These are phyloP conservation scores for Drosophila punjabiensis DNA, from an alignment of 1,140 invertebrate genomes.

Conservation along the genomic window DNA sequence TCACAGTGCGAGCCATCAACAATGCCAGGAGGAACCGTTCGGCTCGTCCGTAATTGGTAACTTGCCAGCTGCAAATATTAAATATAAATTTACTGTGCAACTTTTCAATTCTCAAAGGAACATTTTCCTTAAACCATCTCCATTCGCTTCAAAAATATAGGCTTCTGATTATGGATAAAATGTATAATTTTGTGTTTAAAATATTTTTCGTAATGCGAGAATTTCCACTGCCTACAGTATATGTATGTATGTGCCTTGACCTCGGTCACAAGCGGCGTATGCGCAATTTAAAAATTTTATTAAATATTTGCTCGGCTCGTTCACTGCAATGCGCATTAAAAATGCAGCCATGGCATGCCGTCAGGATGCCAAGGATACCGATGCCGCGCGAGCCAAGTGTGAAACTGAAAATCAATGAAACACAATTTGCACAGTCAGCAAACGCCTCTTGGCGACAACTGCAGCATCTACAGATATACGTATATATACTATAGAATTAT, in stretches of 20 bases:
- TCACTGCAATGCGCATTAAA: slow-evolving; percentile 76
- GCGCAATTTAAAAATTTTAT: slow-evolving; percentile 61
- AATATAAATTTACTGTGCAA: background rate
- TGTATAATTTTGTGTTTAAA: background rate
- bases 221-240: background rate
- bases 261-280: slow-evolving; percentile 31
- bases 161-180: background rate
- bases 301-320: slow-evolving; percentile 65
- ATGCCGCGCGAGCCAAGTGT: slow-evolving; percentile 33
- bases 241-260: slow-evolving; percentile 13
- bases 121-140: background rate
- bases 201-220: background rate
- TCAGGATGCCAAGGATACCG: slow-evolving; percentile 55
- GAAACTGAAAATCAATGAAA: slow-evolving; percentile 72
- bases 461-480: slow-evolving; percentile 11
- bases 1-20: slow-evolving; percentile 70
- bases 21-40: slow-evolving; percentile 17
- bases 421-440: slow-evolving; percentile 67
- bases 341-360: slow-evolving; percentile 61
- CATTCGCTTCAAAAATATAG: background rate
- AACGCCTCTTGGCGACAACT: slow-evolving; percentile 57
- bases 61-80: slow-evolving; percentile 19
- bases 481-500: background rate
- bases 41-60: slow-evolving; percentile 17
- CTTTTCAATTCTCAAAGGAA: background rate